These are phyloP conservation scores for Trissolcus japonicus DNA, from an alignment of 2,888 invertebrate species.

Conservation along the genomic window DNA sequence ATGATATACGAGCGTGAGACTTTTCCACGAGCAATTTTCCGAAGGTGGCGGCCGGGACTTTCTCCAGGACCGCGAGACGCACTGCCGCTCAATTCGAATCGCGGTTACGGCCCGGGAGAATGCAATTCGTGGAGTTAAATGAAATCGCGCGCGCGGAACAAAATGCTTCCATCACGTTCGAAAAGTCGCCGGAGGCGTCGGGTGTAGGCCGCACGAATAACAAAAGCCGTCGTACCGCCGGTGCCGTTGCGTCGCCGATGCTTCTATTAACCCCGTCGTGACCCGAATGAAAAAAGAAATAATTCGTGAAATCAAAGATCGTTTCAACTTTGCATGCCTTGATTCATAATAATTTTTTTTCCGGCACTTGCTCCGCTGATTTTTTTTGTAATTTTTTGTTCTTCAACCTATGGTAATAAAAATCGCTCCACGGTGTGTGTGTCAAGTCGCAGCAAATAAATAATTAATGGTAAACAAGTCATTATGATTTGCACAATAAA, in stretches of 20 bases:
- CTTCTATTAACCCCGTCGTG: conserved; percentile 42
- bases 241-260: conserved; percentile 21
- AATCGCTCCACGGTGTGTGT: too few species aligned
- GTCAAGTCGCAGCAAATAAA: too few species aligned
- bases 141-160: conserved; percentile 64
- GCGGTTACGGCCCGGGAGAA: conserved; percentile 33
- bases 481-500: too few species aligned
- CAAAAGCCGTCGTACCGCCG: conserved; percentile 16
- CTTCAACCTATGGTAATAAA: conserved; percentile 22
- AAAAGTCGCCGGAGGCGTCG: conserved; percentile 65
- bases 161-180: conserved; percentile 63
- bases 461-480: too few species aligned
- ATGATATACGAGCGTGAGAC: conserved; percentile 51
- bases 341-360: too few species aligned
- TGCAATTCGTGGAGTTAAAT: conserved; percentile 55
- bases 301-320: conserved; percentile 43
- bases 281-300: conserved; percentile 29
- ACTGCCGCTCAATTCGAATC: conserved; percentile 25
- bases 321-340: conserved; percentile 38
- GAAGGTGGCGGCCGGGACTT: conserved; percentile 35
- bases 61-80: conserved; percentile 38
- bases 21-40: conserved; percentile 57
- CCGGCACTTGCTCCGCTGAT: too few species aligned
- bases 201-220: conserved; percentile 5
- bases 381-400: too few species aligned